Base-by-base conservation (phyloP, 2,888 invertebrate species). In the Drosophila suboccidentalis region DNA sequence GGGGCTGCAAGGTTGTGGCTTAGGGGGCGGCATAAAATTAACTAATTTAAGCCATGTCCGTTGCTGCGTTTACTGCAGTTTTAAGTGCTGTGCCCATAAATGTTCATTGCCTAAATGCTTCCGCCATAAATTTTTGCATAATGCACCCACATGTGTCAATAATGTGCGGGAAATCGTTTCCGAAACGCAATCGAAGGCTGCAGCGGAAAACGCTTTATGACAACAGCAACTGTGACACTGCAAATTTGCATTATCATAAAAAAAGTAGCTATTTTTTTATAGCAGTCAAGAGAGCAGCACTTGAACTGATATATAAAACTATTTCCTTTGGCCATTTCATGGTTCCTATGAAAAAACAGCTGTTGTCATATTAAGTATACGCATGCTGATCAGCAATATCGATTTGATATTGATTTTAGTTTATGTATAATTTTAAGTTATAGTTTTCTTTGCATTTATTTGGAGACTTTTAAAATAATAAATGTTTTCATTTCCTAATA, bases 61-160 rank as follows among this genome's bases (percentile, higher is more conserved):
- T 38, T 57, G 29, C 34, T 57, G 29, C 34, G 49, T 64, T 80
- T 59, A 72, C 65, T 74, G 82, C 78, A 68, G 29, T 62, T 72
- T 86, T 73, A 77, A 73, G 68, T 71, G 77, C 55, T 67, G 29
- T 29, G 19, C 36, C 65, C 65, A 58, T 58, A 68, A 72, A 81
- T 81, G 74, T 69, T 60, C 59, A 65, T 53, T 61, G 59, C 59
- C 74, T 80, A 84, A 83, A 69, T 84, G 71, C 47, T 80, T 87
- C 71, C 84, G 61, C 61, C 58, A 73, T 80, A 60, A 61, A 76
- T 64, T 71, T 71, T 38, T 66, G 69, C 71, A 82, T 82, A 80
- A 74, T 82, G 79, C 75, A 13, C 15, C 29, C 70, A 55, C 70
- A 81, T 81, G 66, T 70, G 87, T 66, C 84, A 68, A 77, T 77